These are phyloP conservation scores for Scartelaos histophorus DNA, from an alignment of 2,113 vertebrate species.

Conservation along the genomic window DNA sequence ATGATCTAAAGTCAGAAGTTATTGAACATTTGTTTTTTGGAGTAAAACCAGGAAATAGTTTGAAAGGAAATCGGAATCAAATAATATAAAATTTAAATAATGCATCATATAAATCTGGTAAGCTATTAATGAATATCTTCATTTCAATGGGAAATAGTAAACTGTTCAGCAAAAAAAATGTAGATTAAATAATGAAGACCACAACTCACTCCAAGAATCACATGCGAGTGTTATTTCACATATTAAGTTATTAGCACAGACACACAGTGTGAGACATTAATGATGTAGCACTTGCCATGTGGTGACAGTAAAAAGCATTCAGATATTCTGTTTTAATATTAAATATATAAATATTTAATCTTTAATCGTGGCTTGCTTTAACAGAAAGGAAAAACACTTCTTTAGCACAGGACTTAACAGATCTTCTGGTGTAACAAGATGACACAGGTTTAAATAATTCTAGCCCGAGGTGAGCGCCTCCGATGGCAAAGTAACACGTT, in stretches of 20 bases:
- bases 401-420: conserved; percentile 13
- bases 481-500: conserved; percentile 29
- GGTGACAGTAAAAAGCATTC: background rate
- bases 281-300: background rate
- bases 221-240: conserved; percentile 11
- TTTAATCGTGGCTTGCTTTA: background rate
- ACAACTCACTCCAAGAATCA: background rate
- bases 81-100: too few relatives aligned
- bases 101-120: too few relatives aligned
- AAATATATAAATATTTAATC: background rate
- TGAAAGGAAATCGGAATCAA: too few relatives aligned
- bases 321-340: conserved; percentile 3
- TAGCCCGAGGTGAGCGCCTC: conserved; percentile 34
- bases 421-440: conserved; percentile 13
- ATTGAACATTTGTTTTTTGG: too few relatives aligned
- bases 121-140: background rate
- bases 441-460: conserved; percentile 42
- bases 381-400: background rate
- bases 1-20: too few relatives aligned
- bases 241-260: conserved; percentile 3
- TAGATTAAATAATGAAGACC: background rate
- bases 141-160: background rate
- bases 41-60: background rate
- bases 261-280: conserved; percentile 5
- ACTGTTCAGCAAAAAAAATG: background rate